Evolutionary conservation across 1,140 invertebrate species (phyloP), one percentile per base, ranked within the genome.

Genomic region (Apis cerana): DNA sequence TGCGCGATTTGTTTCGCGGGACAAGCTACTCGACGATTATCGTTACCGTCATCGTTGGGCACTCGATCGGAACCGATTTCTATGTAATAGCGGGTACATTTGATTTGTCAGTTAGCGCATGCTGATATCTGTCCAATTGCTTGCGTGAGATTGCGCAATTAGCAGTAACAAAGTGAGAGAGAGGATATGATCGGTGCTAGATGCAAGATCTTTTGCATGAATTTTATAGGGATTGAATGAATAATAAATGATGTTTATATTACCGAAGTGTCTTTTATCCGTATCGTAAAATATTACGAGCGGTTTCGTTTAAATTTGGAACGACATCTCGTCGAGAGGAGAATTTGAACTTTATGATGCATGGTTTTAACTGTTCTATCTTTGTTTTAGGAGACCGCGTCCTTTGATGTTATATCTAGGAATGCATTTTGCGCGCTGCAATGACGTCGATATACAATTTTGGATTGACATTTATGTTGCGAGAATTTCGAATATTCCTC

Each of bases 81-180:
- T 56, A 56, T 43, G 59, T 58, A 72, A 70, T 27, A 15, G 56
- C 56, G 50, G 75, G 52, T 17, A 70, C 65, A 15, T 71, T 80
- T 62, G 82, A 83, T 83, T 79, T 59, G 59, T 80, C 61, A 72
- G 67, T 27, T 78, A 78, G 17, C 59, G 67, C 75, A 77, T 54
- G 68, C 74, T 62, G 61, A 72, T 80, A 70, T 62, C 50, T 84
- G 64, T 85, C 77, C 78, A 84, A 75, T 85, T 82, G 76, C 84
- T 90, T 90, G 69, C 87, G 75, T 65, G 80, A 86, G 76, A 83
- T 90, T 88, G 87, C 85, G 88, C 87, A 90, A 90, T 88, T 59
- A 48, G 23, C 50, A n/a, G 80, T 67, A 87, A 89, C 61, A 48
- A 75, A 84, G 77, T 69, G 52, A 77, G 59, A 52, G 33, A 52